phyloP scores from a whole-genome alignment of 2,888 invertebrate genomes.

The Arge pagana region DNA sequence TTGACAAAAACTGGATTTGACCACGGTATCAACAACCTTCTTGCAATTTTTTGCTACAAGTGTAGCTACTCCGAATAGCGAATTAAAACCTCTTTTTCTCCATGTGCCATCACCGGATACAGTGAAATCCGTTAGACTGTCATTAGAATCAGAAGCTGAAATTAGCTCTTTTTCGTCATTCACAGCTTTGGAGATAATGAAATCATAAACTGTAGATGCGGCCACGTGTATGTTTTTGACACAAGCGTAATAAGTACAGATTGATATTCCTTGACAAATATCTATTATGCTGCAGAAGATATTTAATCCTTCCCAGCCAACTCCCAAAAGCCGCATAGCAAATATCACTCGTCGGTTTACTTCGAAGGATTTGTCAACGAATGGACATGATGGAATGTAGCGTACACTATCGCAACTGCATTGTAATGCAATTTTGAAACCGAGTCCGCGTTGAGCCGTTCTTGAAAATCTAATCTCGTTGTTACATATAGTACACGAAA shows the following conservation, averaged over 20 bases:
- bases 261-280: neutral
- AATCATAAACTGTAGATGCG: slow-evolving; percentile 7
- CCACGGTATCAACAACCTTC: slow-evolving; percentile 19
- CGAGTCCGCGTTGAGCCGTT: slow-evolving; percentile 16
- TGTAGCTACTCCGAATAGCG: slow-evolving; percentile 23
- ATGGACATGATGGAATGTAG: slow-evolving; percentile 15
- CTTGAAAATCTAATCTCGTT: slow-evolving; percentile 17
- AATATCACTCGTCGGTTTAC: slow-evolving; percentile 23
- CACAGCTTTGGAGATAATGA: slow-evolving; percentile 12
- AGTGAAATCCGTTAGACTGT: slow-evolving; percentile 9
- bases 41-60: slow-evolving; percentile 14
- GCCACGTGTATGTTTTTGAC: neutral
- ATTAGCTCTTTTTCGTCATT: slow-evolving; percentile 20
- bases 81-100: slow-evolving; percentile 26
- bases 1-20: slow-evolving; percentile 29
- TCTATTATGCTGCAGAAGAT: slow-evolving; percentile 20
- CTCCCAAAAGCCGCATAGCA: slow-evolving; percentile 24
- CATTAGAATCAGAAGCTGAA: slow-evolving; percentile 12
- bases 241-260: neutral
- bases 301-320: slow-evolving; percentile 16
- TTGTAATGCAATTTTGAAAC: slow-evolving; percentile 26
- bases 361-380: slow-evolving; percentile 20
- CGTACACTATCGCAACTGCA: slow-evolving; percentile 16
- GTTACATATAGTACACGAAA: slow-evolving; percentile 16
- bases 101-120: slow-evolving; percentile 26